These are phyloP conservation scores for Regulus satrapa DNA, from an alignment of 2,113 vertebrate species.

Conservation along the genomic window DNA sequence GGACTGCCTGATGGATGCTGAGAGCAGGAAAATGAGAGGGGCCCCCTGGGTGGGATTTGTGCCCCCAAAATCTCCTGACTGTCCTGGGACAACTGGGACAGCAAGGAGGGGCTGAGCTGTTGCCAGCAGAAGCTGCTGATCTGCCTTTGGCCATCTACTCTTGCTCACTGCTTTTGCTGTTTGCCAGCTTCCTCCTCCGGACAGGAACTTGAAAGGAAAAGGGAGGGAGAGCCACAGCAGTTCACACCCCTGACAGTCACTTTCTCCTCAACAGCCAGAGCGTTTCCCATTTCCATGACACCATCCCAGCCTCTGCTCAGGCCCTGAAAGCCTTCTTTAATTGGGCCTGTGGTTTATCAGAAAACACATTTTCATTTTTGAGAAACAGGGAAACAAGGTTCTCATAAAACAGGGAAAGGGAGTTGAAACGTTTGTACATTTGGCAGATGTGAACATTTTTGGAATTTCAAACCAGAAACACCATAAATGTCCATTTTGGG, in stretches of 20 bases:
- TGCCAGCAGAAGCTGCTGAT: neutral
- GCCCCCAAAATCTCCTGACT: neutral
- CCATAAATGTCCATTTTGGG: neutral
- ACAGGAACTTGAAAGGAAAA: neutral
- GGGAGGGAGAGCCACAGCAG: neutral
- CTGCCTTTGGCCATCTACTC: neutral
- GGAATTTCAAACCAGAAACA: neutral
- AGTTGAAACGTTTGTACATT: neutral
- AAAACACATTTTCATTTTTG: neutral
- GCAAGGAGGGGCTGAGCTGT: neutral
- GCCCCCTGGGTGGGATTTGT: neutral
- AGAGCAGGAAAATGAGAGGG: neutral
- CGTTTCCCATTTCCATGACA: neutral
- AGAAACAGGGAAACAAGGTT: neutral
- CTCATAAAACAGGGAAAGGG: neutral
- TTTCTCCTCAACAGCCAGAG: neutral
- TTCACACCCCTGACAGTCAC: neutral
- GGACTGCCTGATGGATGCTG: neutral
- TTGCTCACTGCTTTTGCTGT: neutral
- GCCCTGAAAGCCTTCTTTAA: neutral
- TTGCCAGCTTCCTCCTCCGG: neutral
- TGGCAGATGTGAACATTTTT: neutral
- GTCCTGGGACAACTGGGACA: neutral
- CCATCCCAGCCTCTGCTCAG: neutral
- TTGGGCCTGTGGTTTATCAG: neutral